Conservation (phyloP, 2,797 vertebrate species). For the Megalops cyprinoides region DNA sequence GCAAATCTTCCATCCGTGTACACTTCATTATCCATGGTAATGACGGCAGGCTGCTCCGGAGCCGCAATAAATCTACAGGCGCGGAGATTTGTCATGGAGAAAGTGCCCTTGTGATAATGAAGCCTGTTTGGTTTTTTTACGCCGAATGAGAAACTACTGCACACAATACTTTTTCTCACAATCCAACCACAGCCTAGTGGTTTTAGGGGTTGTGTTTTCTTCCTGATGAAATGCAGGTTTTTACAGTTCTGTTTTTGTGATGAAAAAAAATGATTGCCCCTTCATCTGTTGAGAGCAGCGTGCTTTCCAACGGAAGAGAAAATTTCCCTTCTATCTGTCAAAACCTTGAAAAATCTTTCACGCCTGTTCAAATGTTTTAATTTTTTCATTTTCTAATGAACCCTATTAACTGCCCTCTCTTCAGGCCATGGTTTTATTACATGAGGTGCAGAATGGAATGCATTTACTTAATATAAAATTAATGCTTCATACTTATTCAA, state of each 20-base stretch:
- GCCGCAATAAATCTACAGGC: conserved; percentile 30
- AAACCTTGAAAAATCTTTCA: not conserved
- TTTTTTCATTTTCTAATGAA: conserved; percentile 1
- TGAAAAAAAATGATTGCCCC: not conserved
- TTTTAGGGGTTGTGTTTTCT: not conserved
- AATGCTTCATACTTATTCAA: not conserved
- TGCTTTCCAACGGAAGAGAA: not conserved
- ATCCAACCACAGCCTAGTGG: not conserved
- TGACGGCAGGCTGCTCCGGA: conserved; percentile 21
- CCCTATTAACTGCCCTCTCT: not conserved
- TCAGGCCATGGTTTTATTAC: not conserved
- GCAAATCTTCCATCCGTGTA: conserved; percentile 9
- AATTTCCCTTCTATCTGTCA: not conserved
- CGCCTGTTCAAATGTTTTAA: conserved; percentile 2
- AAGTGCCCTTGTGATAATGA: conserved; percentile 18
- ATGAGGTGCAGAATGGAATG: not conserved
- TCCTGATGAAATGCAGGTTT: not conserved
- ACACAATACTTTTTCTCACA: not conserved
- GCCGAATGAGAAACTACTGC: not conserved
- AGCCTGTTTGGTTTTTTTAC: conserved; percentile 12
- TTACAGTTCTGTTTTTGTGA: not conserved
- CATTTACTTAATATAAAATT: conserved; percentile 1
- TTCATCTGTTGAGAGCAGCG: not conserved
- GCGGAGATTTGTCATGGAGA: conserved; percentile 28
- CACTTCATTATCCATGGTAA: conserved; percentile 33